Evolutionary conservation across 2,113 vertebrate species (phyloP).

Genomic region (Podarcis raffonei): DNA sequence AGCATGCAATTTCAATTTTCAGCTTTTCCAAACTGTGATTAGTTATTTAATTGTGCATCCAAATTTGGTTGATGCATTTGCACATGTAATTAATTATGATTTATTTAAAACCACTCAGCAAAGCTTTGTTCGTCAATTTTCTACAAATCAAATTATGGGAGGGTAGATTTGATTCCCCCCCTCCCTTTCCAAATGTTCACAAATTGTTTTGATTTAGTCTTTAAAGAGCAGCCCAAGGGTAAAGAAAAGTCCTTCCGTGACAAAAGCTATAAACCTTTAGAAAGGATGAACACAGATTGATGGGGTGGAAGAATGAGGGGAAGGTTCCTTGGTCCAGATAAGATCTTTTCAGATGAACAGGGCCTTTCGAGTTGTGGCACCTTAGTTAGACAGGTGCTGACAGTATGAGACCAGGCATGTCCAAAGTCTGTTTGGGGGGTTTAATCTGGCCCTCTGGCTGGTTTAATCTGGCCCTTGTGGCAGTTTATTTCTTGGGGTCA

Average conservation of each 20-base stretch:
- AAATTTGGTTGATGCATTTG: constrained; percentile 42
- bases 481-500: too few species aligned
- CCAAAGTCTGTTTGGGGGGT: too few species aligned
- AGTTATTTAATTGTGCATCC: constrained; percentile 39
- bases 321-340: background rate
- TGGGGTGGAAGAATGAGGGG: background rate
- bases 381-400: too few species aligned
- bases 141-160: constrained; percentile 4
- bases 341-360: background rate
- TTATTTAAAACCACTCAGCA: constrained; percentile 42
- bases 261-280: background rate
- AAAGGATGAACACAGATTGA: fast-evolving
- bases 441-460: too few species aligned
- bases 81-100: constrained; percentile 47
- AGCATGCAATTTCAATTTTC: constrained; percentile 44
- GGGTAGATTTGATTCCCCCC: constrained; percentile 1
- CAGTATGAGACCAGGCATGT: too few species aligned
- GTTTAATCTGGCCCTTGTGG: too few species aligned
- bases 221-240: background rate
- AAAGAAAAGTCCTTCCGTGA: background rate
- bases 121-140: constrained; percentile 44
- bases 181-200: constrained; percentile 16
- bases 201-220: background rate
- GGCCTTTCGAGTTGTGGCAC: too few species aligned
- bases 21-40: constrained; percentile 23